phyloP scores from a whole-genome alignment of 2,888 invertebrate genomes.

The Aromia moschata region DNA sequence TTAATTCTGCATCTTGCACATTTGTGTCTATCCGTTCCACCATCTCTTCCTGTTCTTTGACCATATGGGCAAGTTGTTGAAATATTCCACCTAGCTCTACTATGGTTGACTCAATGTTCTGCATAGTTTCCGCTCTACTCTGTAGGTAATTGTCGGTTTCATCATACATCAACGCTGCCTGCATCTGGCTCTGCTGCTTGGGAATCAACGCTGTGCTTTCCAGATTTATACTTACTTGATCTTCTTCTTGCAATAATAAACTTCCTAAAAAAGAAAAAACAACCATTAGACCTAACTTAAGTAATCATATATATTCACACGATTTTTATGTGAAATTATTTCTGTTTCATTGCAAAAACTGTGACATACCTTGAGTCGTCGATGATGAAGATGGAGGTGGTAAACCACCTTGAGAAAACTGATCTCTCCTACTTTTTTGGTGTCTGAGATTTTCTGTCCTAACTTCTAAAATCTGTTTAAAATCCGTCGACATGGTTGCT shows the following conservation, averaged over 20 bases:
- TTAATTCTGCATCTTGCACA: conserved; percentile 93
- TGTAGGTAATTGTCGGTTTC: conserved; percentile 91
- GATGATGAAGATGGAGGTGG: conserved; percentile 65
- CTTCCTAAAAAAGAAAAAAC: conserved; percentile 52
- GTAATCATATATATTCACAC: background rate
- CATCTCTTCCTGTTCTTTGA: conserved; percentile 98
- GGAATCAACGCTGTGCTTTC: conserved; percentile 67
- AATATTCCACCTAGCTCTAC: conserved; percentile 99
- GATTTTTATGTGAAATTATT: background rate
- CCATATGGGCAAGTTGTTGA: conserved; percentile 95
- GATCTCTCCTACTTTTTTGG: conserved; percentile 92
- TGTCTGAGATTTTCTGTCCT: conserved; percentile 97
- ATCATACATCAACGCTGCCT: conserved; percentile 81
- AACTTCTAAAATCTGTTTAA: conserved; percentile 97
- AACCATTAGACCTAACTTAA: background rate
- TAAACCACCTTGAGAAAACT: conserved; percentile 80
- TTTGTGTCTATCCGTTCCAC: conserved; percentile 97
- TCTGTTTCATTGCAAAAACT: background rate
- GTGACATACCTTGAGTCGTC: conserved; percentile 61
- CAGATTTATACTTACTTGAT: conserved; percentile 88
- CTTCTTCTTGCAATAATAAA: conserved; percentile 66
- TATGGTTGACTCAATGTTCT: conserved; percentile 98
- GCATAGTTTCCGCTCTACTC: conserved; percentile 96
- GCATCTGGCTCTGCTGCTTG: conserved; percentile 62
- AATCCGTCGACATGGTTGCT: conserved; percentile 96